Percentiles rank a stretch among this genome's conserved stretches.
phyloP scores from a whole-genome alignment of 2,797 vertebrate genomes.

The Syndactyla subalaris region DNA sequence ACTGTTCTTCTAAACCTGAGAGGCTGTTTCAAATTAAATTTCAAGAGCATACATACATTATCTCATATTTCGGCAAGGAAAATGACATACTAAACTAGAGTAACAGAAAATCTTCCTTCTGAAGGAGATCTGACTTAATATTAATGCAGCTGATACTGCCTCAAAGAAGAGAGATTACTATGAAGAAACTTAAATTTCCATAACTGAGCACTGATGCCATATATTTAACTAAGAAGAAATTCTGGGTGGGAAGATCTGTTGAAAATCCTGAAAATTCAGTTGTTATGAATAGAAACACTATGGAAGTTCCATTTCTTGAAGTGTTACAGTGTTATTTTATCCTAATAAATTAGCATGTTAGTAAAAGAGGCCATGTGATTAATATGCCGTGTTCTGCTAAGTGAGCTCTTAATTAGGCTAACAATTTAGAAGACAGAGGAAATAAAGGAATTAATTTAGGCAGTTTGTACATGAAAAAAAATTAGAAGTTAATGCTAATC shows the following conservation, averaged over 20 bases:
- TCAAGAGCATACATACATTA: background rate
- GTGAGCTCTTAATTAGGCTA: constrained; percentile 15
- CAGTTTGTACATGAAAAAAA: constrained; percentile 52
- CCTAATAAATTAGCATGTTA: constrained; percentile 13
- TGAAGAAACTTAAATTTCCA: background rate
- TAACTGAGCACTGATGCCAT: background rate
- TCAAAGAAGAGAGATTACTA: background rate
- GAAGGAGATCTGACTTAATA: background rate
- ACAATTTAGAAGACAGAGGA: constrained; percentile 21
- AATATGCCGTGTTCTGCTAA: constrained; percentile 9
- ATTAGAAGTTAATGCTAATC: constrained; percentile 61
- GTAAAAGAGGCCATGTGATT: constrained; percentile 18
- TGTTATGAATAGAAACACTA: background rate
- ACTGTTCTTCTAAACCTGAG: background rate
- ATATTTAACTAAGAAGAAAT: background rate
- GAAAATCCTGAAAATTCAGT: background rate
- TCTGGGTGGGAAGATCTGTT: background rate
- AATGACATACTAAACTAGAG: background rate
- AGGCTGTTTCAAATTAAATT: background rate
- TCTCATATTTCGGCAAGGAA: background rate
- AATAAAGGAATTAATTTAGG: constrained; percentile 60
- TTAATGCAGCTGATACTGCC: background rate
- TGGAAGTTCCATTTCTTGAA: background rate
- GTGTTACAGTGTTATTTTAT: background rate
- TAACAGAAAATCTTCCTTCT: background rate